Evolutionary conservation across 2,888 invertebrate species (phyloP), one percentile per base, ranked within the genome.

Genomic region (Nemapogon koenigi): DNA sequence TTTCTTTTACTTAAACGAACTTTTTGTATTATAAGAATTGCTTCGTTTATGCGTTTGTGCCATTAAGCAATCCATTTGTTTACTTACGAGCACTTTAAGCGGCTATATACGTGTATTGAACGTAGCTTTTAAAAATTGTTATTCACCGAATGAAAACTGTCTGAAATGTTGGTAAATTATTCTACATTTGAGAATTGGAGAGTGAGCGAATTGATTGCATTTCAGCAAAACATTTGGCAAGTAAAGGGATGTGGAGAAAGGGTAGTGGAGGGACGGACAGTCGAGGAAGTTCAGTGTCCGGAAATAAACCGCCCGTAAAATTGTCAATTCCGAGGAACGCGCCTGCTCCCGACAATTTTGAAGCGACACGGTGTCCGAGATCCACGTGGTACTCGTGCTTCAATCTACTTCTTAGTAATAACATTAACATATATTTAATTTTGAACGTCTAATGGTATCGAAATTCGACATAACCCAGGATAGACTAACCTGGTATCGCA

Each of bases 241-340:
- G 35, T 37, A 65, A 63, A 61, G 62, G 64, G 65, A 59, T 60
- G 55, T 44, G 51, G 56, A 56, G 46, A 47, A 43, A 42, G 41
- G 27, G 51, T 53, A 52, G 45, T 37, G 25, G 52, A 55, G 45
- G 54, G 55, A 49, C 55, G 52, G 61, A 59, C 59, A 56, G 55
- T 70, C 64, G 67, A 67, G 72, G 73, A 73, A 70, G 67, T 68
- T 73, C 68, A 69, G 75, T 81, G 75, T 75, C 78, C 79, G 78
- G 75, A 73, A 80, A 78, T 81, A 84, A 84, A 84, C 84, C 82
- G 81, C 72, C 81, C 83, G 84, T 83, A 84, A 84, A 84, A 85
- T 84, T 84, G 83, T 70, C 84, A 84, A 84, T 84, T 84, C 81
- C 81, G 68, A 68, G 65, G 65, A 65, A 52, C 59, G 63, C 60